A percentile compares a stretch with the other conserved stretches of the same genome.
These are phyloP conservation scores for Cettia cetti DNA, from an alignment of 2,113 vertebrate genomes.

Conservation along the genomic window DNA sequence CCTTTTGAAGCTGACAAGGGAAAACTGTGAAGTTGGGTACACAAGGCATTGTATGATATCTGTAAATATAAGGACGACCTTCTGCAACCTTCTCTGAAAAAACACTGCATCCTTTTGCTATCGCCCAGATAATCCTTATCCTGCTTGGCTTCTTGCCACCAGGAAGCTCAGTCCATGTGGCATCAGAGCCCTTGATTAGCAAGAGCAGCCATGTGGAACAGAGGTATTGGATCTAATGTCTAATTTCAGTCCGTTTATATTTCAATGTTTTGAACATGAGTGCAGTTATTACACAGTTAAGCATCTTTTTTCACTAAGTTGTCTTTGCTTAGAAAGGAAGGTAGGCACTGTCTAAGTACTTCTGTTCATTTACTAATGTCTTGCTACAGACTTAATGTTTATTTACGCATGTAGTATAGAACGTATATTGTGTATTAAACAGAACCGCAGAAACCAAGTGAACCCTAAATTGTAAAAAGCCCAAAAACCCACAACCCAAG, in stretches of 20 bases:
- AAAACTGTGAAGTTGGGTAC: constrained; percentile 21
- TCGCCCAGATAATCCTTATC: constrained; percentile 42
- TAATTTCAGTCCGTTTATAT: neutral
- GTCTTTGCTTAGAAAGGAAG: neutral
- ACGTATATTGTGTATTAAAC: neutral
- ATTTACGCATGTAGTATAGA: neutral
- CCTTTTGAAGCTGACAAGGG: constrained; percentile 22
- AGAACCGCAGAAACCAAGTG: neutral
- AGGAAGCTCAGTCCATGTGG: constrained; percentile 41
- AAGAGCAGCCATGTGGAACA: neutral
- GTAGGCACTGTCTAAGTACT: neutral
- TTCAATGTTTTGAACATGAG: neutral
- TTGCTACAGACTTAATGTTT: neutral
- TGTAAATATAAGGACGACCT: constrained; percentile 48
- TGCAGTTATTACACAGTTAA: neutral
- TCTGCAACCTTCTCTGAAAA: constrained; percentile 46
- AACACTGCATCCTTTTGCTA: constrained; percentile 47
- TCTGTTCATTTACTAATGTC: neutral
- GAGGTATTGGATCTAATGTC: neutral
- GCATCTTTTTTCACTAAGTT: neutral
- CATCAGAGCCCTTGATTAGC: neutral
- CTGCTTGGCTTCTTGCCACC: constrained; percentile 14
- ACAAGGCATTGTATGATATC: constrained; percentile 33
- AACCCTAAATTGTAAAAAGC: neutral
- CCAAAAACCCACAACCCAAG: neutral